These are phyloP conservation scores for Drosophila pallidifrons DNA, from an alignment of 1,140 invertebrate species.

Conservation along the genomic window DNA sequence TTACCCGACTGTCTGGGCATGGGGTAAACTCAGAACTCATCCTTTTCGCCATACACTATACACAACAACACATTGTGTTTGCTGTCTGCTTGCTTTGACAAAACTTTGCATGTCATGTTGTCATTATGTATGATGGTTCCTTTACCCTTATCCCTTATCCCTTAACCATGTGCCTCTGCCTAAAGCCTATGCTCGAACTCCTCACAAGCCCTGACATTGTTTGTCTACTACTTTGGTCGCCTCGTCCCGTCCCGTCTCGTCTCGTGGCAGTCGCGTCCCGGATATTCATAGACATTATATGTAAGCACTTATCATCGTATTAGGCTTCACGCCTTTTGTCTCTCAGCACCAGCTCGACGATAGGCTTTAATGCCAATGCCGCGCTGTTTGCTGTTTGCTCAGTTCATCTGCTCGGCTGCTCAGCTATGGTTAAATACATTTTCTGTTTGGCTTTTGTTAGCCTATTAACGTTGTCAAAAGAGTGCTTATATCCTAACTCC, in stretches of 20 bases:
- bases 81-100: conserved; percentile 75
- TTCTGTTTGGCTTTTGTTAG: conserved; percentile 20
- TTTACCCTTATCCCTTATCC: conserved; percentile 21
- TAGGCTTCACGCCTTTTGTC: conserved; percentile 75
- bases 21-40: conserved; percentile 22
- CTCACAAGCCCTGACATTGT: conserved; percentile 56
- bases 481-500: background rate
- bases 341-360: conserved; percentile 19
- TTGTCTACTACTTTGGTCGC: conserved; percentile 67
- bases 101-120: conserved; percentile 79
- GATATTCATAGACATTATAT: conserved; percentile 73
- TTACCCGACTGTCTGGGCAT: conserved; percentile 40
- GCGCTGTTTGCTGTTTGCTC: conserved; percentile 25
- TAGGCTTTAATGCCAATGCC: conserved; percentile 36
- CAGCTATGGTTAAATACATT: conserved; percentile 30
- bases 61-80: conserved; percentile 56
- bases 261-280: conserved; percentile 5
- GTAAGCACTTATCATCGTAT: conserved; percentile 76
- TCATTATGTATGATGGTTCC: conserved; percentile 66
- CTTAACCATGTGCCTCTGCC: background rate
- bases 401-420: conserved; percentile 30
- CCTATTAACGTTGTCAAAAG: conserved; percentile 27
- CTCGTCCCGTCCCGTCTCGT: conserved; percentile 1
- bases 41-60: conserved; percentile 33
- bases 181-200: conserved; percentile 2